Base-by-base conservation (phyloP, 2,888 invertebrate species). In the Caenorhabditis sp. region DNA sequence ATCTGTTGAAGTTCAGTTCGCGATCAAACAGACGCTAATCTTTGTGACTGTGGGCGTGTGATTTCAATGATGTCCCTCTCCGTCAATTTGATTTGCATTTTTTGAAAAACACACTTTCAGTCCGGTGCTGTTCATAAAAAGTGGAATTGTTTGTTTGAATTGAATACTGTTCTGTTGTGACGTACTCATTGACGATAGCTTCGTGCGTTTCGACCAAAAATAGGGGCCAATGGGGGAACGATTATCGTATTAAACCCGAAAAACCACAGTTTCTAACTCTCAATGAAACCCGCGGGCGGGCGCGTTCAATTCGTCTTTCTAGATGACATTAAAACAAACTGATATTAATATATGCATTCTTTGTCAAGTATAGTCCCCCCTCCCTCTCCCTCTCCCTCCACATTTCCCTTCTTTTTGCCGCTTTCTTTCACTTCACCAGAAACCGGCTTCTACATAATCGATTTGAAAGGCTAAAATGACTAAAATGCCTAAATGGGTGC, bases 381-480 rank as follows among this genome's bases (percentile, higher is more conserved):
- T 53, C 53, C 52, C 17, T 52, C 39, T 39, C 24, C 15, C 26
- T 35, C 20, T 43, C 35, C 43, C 39, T 24, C 20, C 26, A n/a
- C 17, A 41, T 48, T 48, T 62, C 37, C 52, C 32, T 58, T 26
- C n/a, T 22, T 53, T 32, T 53, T 43, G 39, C 43, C 61, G 11
- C 22, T 62, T 48, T 41, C 22, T 56, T 39, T 55, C 53, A 48
- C 50, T 39, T 24, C 62, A 15, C 35, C 55, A 32, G 55, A 62
- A 71, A 71, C 61, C 70, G 70, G 70, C 59, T 70, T 70, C 32
- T 59, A 53, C 70, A 70, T 70, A 70, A 70, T 70, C 70, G 70
- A 70, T 59, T 70, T 59, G 70, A 59, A 59, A 70, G 70, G n/a
- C 59, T 53, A 45, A 70, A 70, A 70, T 59, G 70, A 58, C 70